Evolutionary conservation across 2,888 invertebrate species (phyloP), one percentile per base, ranked within the genome.

Genomic region (Drosophila stalkeri): DNA sequence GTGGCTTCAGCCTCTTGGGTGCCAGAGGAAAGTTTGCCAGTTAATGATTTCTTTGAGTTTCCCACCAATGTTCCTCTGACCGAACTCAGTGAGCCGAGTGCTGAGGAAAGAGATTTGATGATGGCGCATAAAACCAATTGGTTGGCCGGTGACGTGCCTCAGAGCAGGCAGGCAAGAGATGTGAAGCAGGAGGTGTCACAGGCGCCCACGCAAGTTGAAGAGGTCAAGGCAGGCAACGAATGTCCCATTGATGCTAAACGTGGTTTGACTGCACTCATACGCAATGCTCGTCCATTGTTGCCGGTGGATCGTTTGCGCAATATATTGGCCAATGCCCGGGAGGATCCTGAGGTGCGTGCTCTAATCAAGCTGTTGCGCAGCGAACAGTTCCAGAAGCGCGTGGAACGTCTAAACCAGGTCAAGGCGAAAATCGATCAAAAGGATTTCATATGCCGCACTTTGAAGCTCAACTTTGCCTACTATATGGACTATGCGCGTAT

Each of bases 181-280:
- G 46, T 43, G 41, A n/a, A 33, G 4, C 16, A n/a, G n/a, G 37
- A 16, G 0, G 11, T 44, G 7, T 12, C 12, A 31, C 33, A 9
- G n/a, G 6, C 9, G 8, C 33, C 31, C 18, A 49, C 39, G 2
- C 18, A 49, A 5, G 37, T n/a, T 1, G 20, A 23, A 2, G 39
- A 54, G 11, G 11, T 39, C 11, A 23, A 54, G 54, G 23, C 37
- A 11, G 85, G 49, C 31, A 75, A 66, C 1, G 52, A 66, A 2
- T 91, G 91, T 43, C 74, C 81, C 3, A 72, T 65, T 0, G 64
- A 69, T 3, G 72, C 79, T 1, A 76, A 81, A 2, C 67, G 72
- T 1, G 91, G 91, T 0, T 62, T 91, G 11, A 72, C 75, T 23
- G 76, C 82, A 33, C 81, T 91, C 8, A 64, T 91, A 7, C 65